Base-by-base conservation (phyloP, 2,888 invertebrate genomes). In the Cephalotes varians region DNA sequence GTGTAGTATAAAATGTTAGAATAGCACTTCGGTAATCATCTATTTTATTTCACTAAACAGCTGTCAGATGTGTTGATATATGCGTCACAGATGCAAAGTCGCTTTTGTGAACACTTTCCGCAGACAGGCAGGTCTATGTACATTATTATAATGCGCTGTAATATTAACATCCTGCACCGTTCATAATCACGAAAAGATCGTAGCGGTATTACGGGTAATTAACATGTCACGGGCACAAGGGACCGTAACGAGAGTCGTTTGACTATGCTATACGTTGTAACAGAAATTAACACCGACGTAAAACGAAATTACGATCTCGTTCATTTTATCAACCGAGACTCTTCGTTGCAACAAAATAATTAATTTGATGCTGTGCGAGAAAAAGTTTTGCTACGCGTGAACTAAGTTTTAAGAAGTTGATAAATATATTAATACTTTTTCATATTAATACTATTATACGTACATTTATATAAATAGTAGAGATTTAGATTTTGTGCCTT, bases 271-370 rank as follows among this genome's bases (percentile, higher is more conserved):
- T 58, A 31, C 44, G 34, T 15, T 62, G 49, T 47, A 73, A 73
- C 71, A 28, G 67, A 67, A 51, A 44, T 25, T 44, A 47, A 15
- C 31, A 65, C 15, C 65, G 65, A 65, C 76, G 40, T 71, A 60
- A 77, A 64, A 37, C 21, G 34, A 65, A 87, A 87, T 82, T 85
- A 73, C 31, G 77, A 51, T 54, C 64, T 40, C 44, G 69, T 82
- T 62, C 28, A 67, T 77, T 72, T 65, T 10, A 10, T 40, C 28
- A 44, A 37, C 34, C 74, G 49, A 47, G 5, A n/a, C 60, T 40
- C 67, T 77, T 81, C 77, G 54, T 12, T 71, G 3, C 15, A 79
- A 79, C 56, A 56, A 79, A 77, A 79, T 72, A 56, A 79, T 79
- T 79, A 71, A 79, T 71, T 72, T n/a, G 44, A 56, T 21, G 3